Evolutionary conservation across 2,113 vertebrate genomes (phyloP).

Genomic region (Dunckerocampus dactyliophorus): DNA sequence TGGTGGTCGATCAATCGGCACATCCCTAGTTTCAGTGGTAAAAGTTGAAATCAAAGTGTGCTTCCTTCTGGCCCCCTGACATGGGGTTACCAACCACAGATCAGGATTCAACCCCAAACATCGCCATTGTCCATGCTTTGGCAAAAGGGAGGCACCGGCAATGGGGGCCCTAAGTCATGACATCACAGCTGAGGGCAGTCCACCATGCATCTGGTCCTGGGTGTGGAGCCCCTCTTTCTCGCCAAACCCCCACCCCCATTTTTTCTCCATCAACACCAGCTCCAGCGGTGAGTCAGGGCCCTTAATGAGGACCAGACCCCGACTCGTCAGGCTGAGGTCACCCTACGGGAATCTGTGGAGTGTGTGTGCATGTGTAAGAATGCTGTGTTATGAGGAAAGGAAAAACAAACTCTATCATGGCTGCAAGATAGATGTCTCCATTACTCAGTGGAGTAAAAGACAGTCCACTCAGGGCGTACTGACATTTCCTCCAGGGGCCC

Average conservation of each 20-base stretch:
- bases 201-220: slow-evolving; percentile 73
- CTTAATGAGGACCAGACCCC: slow-evolving; percentile 75
- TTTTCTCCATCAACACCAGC: slow-evolving; percentile 51
- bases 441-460: slow-evolving; percentile 27
- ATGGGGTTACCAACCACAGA: too few species aligned
- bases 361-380: slow-evolving; percentile 26
- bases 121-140: slow-evolving; percentile 21
- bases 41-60: not conserved
- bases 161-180: slow-evolving; percentile 55
- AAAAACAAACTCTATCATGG: slow-evolving; percentile 31
- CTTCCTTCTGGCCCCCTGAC: not conserved
- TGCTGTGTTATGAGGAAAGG: slow-evolving; percentile 35
- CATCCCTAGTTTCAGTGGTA: not conserved
- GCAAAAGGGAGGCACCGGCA: slow-evolving; percentile 49
- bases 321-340: slow-evolving; percentile 60
- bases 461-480: slow-evolving; percentile 8
- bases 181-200: slow-evolving; percentile 63
- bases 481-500: slow-evolving; percentile 31
- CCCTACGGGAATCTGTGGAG: slow-evolving; percentile 63
- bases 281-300: slow-evolving; percentile 64
- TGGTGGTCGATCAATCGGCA: too few species aligned
- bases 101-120: too few species aligned
- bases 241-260: slow-evolving; percentile 19
- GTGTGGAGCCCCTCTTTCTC: slow-evolving; percentile 59
- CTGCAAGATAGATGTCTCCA: slow-evolving; percentile 35